Percentiles rank a stretch among this genome's conserved stretches.
Conservation (phyloP, 1,140 invertebrate species). For the Capitella teleta region DNA sequence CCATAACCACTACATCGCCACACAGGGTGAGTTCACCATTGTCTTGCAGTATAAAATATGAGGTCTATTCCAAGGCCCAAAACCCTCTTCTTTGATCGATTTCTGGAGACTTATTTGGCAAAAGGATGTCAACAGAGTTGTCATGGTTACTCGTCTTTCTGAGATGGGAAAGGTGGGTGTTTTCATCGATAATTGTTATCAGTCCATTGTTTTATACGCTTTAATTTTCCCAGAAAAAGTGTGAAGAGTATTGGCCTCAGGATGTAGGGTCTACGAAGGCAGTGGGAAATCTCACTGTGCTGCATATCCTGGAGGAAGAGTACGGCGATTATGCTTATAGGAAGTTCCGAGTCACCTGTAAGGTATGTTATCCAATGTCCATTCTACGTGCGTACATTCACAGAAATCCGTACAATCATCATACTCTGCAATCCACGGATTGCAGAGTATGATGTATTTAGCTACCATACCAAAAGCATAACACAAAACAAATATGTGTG, state of each 20-base stretch:
- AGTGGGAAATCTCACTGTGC: background rate
- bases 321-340: conserved; percentile 4
- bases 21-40: background rate
- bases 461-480: background rate
- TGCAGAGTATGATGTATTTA: background rate
- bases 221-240: conserved; percentile 1
- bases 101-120: conserved; percentile 25
- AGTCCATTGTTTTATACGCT: background rate
- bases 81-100: conserved; percentile 43
- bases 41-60: background rate
- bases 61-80: conserved; percentile 44
- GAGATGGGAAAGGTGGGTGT: conserved; percentile 17
- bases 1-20: conserved; percentile 2
- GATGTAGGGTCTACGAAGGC: background rate
- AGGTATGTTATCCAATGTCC: background rate
- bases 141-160: conserved; percentile 20
- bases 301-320: background rate
- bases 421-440: too few species aligned
- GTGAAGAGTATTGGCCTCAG: conserved; percentile 7
- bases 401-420: too few species aligned
- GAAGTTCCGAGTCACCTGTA: background rate
- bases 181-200: background rate
- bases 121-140: conserved; percentile 12
- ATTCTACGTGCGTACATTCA: too few species aligned
- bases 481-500: too few species aligned